Evolutionary conservation across 2,113 vertebrate species (phyloP), one percentile per base, ranked within the genome.

Genomic region (Tiliqua scincoides): DNA sequence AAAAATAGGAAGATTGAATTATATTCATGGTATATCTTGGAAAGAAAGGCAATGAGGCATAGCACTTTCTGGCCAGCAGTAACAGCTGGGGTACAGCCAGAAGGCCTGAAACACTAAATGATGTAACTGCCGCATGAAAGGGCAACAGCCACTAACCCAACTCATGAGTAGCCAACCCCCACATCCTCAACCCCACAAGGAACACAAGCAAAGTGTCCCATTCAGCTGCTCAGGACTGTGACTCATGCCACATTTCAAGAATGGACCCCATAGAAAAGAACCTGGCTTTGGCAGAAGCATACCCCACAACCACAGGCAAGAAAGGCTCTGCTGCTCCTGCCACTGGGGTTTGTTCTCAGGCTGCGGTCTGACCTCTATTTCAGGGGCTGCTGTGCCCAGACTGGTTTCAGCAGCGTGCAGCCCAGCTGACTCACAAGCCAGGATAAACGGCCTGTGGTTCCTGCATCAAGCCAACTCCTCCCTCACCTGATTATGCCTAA

Each of bases 361-460:
- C 94, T 76, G 3, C 18, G 14, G 89, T 91, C 90, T 95, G 95
- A 90, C 93, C 94, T 94, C 94, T 96, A 94, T 96, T 96, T 95
- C 0, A 27, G 1, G 30, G 83, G 78, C 30, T 20, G 78, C 77
- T 2, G 10, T 90, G 94, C 94, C 88, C 79, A 88, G 88, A 92
- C 93, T 96, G 96, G 95, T 95, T 96, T 96, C 91, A 96, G 95
- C 93, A 96, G 93, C 87, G 25, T 91, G 91, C 91, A 94, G 91
- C 89, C 96, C 90, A 90, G 88, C 93, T 96, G 96, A 96, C 93
- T 96, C 96, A 97, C 89, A 93, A 81, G 87, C 94, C 95, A 95
- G 92, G 94, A 93, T 94, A 95, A 96, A 95, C 0, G 9, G 92
- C 87, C 93, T 95, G 95, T 93, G 96, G 96, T 94, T 95, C 88